These are phyloP conservation scores for Distichodus sexfasciatus DNA, from an alignment of 2,797 vertebrate genomes.

Conservation along the genomic window DNA sequence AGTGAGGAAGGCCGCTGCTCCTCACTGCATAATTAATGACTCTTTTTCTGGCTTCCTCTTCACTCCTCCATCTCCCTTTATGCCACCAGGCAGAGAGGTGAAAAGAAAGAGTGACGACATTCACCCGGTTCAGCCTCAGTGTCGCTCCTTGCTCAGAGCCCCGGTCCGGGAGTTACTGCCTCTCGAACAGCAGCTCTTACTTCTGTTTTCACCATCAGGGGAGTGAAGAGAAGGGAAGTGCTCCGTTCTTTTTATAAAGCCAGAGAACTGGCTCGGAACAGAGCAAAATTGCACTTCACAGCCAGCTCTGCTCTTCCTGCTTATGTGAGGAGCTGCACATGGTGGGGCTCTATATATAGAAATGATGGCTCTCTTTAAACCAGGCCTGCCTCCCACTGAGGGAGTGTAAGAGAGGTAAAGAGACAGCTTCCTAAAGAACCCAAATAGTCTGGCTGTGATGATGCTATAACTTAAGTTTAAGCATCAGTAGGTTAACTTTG, in stretches of 20 bases:
- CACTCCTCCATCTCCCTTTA: slow-evolving; percentile 46
- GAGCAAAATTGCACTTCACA: slow-evolving; percentile 31
- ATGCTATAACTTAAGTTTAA: not conserved
- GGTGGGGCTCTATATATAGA: slow-evolving; percentile 51
- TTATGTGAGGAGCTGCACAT: slow-evolving; percentile 28
- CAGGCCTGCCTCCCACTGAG: slow-evolving; percentile 22
- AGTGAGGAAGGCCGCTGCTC: slow-evolving; percentile 66
- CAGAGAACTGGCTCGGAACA: slow-evolving; percentile 15
- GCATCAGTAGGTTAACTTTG: not conserved
- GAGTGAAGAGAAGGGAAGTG: not conserved
- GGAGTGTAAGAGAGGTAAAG: not conserved
- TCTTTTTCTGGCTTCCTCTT: slow-evolving; percentile 68
- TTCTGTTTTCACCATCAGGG: not conserved
- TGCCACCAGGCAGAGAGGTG: slow-evolving; percentile 52
- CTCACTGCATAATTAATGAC: slow-evolving; percentile 73
- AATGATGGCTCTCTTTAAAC: slow-evolving; percentile 38
- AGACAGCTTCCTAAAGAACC: not conserved
- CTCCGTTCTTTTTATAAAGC: slow-evolving; percentile 13
- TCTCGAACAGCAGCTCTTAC: not conserved
- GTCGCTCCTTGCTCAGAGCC: not conserved
- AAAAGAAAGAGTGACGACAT: slow-evolving; percentile 42
- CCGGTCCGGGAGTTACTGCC: not conserved
- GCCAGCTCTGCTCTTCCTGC: slow-evolving; percentile 24
- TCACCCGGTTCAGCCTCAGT: not conserved
- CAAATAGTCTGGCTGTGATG: not conserved